Evolutionary conservation across 2,888 invertebrate species (phyloP).

Genomic region (Macaria notata): DNA sequence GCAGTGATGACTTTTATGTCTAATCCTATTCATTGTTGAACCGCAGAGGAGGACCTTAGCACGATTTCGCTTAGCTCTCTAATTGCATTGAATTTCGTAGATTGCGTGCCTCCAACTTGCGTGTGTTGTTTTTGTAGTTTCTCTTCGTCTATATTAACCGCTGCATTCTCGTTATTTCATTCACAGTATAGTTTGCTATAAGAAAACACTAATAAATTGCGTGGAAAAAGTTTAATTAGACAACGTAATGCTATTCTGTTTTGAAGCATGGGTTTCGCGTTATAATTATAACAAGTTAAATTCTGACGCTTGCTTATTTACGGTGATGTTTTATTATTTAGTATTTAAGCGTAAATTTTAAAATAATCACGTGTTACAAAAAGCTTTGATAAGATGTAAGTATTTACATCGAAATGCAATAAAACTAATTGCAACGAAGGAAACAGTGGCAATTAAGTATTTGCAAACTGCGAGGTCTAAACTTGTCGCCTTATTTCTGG

Average conservation of each 20-base stretch:
- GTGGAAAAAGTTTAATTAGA: constrained; percentile 1
- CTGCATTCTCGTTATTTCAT: constrained; percentile 22
- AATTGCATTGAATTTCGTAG: constrained; percentile 51
- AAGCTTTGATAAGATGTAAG: too few species aligned
- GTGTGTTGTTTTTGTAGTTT: constrained; percentile 43
- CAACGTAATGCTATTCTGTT: not conserved
- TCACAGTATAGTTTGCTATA: not conserved
- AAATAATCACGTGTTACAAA: too few species aligned
- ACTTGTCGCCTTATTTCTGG: constrained; percentile 23
- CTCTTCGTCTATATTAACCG: constrained; percentile 37
- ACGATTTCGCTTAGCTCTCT: constrained; percentile 56
- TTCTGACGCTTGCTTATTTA: too few species aligned
- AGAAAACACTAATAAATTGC: constrained; percentile 4
- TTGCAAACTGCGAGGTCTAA: constrained; percentile 2
- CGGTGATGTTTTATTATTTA: too few species aligned
- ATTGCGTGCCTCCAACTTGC: constrained; percentile 52
- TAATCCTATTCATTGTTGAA: constrained; percentile 26
- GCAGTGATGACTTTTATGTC: not conserved
- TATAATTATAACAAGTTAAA: not conserved
- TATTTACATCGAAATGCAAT: too few species aligned
- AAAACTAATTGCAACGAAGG: not conserved
- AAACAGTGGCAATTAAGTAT: constrained; percentile 13
- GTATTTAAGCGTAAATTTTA: too few species aligned
- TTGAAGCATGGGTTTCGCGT: too few species aligned
- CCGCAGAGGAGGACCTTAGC: constrained; percentile 37